Base-by-base conservation (phyloP, 2,888 invertebrate genomes). In the Tachina lurida region DNA sequence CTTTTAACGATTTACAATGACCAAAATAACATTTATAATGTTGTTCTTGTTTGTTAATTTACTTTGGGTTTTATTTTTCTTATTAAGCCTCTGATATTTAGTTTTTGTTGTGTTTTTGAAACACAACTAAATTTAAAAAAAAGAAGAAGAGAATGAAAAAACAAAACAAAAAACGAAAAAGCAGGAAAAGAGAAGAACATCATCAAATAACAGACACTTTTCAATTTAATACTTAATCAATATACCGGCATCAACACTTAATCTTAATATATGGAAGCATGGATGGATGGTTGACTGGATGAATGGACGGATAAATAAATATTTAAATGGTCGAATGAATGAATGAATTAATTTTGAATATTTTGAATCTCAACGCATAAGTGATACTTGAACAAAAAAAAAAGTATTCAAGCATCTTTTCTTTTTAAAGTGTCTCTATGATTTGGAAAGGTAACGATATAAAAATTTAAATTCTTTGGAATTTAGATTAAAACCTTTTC, bases 211-310 rank as follows among this genome's bases (percentile, higher is more conserved):
- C 80, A 81, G 80, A 74, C 80, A 74, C 60, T 80, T 67, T 71
- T 79, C 54, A 86, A 68, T 71, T 74, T 58, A 81, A 81, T 76
- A 76, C 49, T 77, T 60, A 83, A 78, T 74, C 73, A 83, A 83
- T 71, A 58, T 56, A 76, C 54, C 75, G 73, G 82, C 62, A 82
- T 78, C 78, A 78, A 78, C 62, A 74, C 70, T 82, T 85, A 78
- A 85, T 74, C 82, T 70, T 70, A 54, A 54, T 76, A 19, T 45
- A 19, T 63, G 63, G 52, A 39, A 41, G 39, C 17, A 12, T 60
- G 68, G 49, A 19, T 43, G 68, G n/a, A 22, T 68, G 62, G 49
- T 10, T 62, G 49, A 45, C 31, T 68, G 77, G 9, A 68, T 22
- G 77, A 68, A 60, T 22, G 49, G 58, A 22, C 67, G 56, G 67